Evolutionary conservation across 2,797 vertebrate genomes (phyloP), one percentile per base, ranked within the genome.

Genomic region (Megalops cyprinoides): DNA sequence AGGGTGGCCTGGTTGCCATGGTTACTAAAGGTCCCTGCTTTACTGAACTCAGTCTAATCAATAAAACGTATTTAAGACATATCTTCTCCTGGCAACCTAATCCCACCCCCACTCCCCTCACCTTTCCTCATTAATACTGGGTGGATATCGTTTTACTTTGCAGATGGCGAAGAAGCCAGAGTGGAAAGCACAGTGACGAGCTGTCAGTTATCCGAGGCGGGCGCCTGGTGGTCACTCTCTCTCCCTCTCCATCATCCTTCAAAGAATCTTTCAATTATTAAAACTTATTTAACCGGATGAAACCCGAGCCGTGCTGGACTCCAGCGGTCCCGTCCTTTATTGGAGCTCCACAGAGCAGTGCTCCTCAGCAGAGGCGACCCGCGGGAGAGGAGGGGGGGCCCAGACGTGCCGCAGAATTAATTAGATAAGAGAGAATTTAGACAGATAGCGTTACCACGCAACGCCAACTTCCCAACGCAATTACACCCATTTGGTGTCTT

Each of bases 211-310:
- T 42, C 53, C 2, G 67, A 51, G 56, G 46, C 14, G 18, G 25
- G 76, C 37, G 12, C 8, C 74, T 42, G 20, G 1, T 25, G n/a
- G 15, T 31, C 44, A 15, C 49, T 81, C 42, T 46, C 44, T 76
- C 58, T 62, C 79, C 71, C 49, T 81, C 74, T 77, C 75, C 55
- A 44, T 76, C 81, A 78, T 78, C 81, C 81, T 53, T 78, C 76
- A 46, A 78, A 76, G 65, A 82, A 65, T 82, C 76, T 44, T 81
- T 82, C 77, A 82, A 82, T 82, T 82, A 82, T 82, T 82, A 82
- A 82, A 82, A 82, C 81, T 78, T 78, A 82, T 82, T 82, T 82
- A 82, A 78, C 81, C 28, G 55, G 76, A 82, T 73, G 53, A 73
- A 78, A 82, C 81, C n/a, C n/a, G 62, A 58, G 75, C 51, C 28